Base-by-base conservation (phyloP, 2,113 vertebrate species). In the Accipiter virgatus region DNA sequence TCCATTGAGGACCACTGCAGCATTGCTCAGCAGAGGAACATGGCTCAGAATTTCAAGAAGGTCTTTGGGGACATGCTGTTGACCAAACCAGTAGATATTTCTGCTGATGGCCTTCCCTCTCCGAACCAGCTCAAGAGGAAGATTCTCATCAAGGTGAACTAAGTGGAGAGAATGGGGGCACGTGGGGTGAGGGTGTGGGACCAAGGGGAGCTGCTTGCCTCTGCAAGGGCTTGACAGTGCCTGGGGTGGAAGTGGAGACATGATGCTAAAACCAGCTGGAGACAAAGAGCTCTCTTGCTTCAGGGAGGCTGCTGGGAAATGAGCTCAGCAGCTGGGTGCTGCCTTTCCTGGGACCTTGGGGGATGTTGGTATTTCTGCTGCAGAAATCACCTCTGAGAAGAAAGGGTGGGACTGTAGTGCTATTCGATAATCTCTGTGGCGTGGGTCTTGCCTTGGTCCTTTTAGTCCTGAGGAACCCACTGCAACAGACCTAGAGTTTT, bases 1-100 rank as follows among this genome's bases (percentile, higher is more conserved):
- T 99, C 99, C 92, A 99, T 99, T 4, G 99, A 99, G 98, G 99
- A 99, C 96, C 99, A 99, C 97, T 99, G 99, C 94, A 99, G 99
- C 96, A 99, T 99, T 32, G 99, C 99, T 86, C 99, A 99, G 98
- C 99, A 99, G 98, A 99, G 99, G 90, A 99, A 99, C 95, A 99
- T 99, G 99, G 99, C 99, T 81, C 98, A 98, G 81, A 70, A 96
- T 92, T 99, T 99, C 95, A 99, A 98, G 98, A 99, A 99, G 86
- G 99, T 99, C 34, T 99, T 99, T 83, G 99, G 99, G 31, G 99
- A 99, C 82, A 99, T 99, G 96, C 98, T 99, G 52, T 97, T 99
- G 78, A 99, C 99, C 94, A 99, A 99, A 96, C 99, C 99, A 0
- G 99, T 99, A 42, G 99, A 99, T 94, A 99, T 99, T 21, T 98